phyloP scores from a whole-genome alignment of 2,888 invertebrate species.

The Incurvaria masculella region DNA sequence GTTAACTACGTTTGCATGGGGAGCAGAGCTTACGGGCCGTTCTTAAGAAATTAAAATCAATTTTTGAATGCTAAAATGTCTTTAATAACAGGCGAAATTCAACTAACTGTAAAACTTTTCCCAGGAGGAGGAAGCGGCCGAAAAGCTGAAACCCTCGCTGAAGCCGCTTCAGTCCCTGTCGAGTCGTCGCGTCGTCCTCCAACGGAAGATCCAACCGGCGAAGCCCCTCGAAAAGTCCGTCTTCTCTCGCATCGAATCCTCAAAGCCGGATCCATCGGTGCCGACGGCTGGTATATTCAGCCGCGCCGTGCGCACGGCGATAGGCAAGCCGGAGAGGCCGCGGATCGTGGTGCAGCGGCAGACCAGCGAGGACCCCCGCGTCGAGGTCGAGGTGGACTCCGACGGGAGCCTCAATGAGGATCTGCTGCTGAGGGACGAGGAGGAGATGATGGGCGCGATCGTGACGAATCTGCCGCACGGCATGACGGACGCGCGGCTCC shows the following conservation, averaged over 20 bases:
- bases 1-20: too few relatives aligned
- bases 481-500: constrained; percentile 42
- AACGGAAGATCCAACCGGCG: constrained; percentile 23
- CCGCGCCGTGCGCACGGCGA: constrained; percentile 37
- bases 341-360: constrained; percentile 22
- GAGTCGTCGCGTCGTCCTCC: constrained; percentile 39
- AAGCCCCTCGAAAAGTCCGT: constrained; percentile 27
- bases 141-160: constrained; percentile 12
- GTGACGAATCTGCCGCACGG: constrained; percentile 42
- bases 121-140: neutral
- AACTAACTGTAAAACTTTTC: too few relatives aligned
- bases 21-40: too few relatives aligned
- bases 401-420: constrained; percentile 25
- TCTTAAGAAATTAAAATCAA: too few relatives aligned
- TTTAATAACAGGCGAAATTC: too few relatives aligned
- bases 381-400: constrained; percentile 30
- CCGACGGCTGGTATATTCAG: constrained; percentile 39
- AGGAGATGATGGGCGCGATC: constrained; percentile 22
- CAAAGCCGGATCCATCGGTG: constrained; percentile 26
- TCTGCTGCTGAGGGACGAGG: constrained; percentile 17
- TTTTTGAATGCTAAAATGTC: too few relatives aligned
- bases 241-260: constrained; percentile 27
- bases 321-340: constrained; percentile 21
- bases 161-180: constrained; percentile 17
- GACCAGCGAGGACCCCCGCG: constrained; percentile 24